phyloP scores from a whole-genome alignment of 2,797 vertebrate species.

The Cheirogaleus major region DNA sequence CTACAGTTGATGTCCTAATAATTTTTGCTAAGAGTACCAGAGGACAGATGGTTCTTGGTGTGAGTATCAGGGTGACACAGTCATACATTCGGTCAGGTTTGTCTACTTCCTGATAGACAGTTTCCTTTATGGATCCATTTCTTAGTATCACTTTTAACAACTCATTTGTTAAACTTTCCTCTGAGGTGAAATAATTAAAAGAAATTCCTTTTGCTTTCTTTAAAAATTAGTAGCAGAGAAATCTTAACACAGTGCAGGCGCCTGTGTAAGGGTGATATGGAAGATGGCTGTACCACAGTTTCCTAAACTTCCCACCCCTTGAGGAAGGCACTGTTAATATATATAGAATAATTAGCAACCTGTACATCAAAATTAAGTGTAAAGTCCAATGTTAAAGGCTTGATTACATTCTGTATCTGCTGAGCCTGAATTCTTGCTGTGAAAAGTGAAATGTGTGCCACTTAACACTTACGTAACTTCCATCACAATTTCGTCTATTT shows the following conservation, averaged over 20 bases:
- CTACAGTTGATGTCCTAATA: neutral
- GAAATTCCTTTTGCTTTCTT: conserved; percentile 14
- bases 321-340: neutral
- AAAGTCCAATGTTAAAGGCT: neutral
- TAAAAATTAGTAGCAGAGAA: conserved; percentile 3
- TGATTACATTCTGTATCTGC: neutral
- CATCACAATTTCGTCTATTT: neutral
- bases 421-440: neutral
- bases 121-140: neutral
- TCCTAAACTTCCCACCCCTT: neutral
- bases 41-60: neutral
- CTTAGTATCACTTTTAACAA: neutral
- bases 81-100: neutral
- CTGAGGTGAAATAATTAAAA: conserved; percentile 17
- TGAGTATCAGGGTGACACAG: neutral
- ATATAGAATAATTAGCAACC: neutral
- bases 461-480: neutral
- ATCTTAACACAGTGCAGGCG: neutral
- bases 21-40: neutral
- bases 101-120: neutral
- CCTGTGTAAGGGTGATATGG: neutral
- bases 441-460: conserved; percentile 1
- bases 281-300: neutral
- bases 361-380: neutral
- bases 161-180: conserved; percentile 24